Conservation (phyloP, 2,797 vertebrate genomes). For the Dicrostonyx torquatus region DNA sequence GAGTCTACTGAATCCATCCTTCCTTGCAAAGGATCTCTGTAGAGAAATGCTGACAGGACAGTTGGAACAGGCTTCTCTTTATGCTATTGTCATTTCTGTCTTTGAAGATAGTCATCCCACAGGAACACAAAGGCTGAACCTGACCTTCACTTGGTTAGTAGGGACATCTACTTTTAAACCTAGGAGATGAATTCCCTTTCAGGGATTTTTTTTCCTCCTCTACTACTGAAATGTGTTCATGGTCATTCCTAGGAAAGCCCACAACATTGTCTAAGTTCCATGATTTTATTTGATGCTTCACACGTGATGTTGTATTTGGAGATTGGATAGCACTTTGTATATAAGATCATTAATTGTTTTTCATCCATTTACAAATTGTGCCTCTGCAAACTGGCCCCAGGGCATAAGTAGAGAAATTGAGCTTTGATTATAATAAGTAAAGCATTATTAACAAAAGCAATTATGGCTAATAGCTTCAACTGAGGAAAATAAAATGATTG, state of each 20-base stretch:
- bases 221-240: not conserved
- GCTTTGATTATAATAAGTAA: slow-evolving; percentile 83
- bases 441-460: slow-evolving; percentile 82
- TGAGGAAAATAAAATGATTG: slow-evolving; percentile 80
- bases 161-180: not conserved
- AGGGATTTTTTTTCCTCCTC: slow-evolving; percentile 6
- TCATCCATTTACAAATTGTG: slow-evolving; percentile 77
- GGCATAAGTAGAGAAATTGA: slow-evolving; percentile 73
- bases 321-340: slow-evolving; percentile 46
- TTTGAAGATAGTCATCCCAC: not conserved
- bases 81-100: slow-evolving; percentile 19
- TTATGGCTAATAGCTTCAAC: slow-evolving; percentile 79
- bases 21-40: not conserved
- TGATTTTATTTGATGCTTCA: not conserved
- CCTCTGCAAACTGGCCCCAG: slow-evolving; percentile 62
- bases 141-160: slow-evolving; percentile 50
- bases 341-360: slow-evolving; percentile 80
- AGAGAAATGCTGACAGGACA: not conserved
- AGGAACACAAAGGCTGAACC: not conserved
- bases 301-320: not conserved
- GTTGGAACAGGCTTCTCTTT: slow-evolving; percentile 12
- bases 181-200: not conserved
- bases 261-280: not conserved
- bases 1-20: not conserved
- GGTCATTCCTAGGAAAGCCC: not conserved